Evolutionary conservation across 2,888 invertebrate genomes (phyloP), one percentile per base, ranked within the genome.

Genomic region (Dichetophora obliterata): DNA sequence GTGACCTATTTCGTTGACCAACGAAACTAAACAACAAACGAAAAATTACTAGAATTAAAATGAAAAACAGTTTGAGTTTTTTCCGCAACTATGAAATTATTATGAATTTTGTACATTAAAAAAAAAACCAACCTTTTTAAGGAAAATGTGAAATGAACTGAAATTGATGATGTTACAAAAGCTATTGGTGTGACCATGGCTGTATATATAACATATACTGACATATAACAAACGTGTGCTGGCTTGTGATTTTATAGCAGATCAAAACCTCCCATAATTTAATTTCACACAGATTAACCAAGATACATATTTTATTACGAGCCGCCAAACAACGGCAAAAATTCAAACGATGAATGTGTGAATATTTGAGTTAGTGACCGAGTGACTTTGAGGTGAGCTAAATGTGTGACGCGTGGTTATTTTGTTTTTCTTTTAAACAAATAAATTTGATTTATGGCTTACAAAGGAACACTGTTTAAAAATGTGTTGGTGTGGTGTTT

Each of bases 321-420:
- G 22, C 11, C 4, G 57, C 11, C 9, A 24, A 14, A 19, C 57
- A 8, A 24, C 57, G 27, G 57, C 57, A 22, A 24, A 59, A 22
- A 19, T 22, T 0, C 5, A 54, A 5, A 19, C 9, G 54, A 22
- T 54, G 54, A 54, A n/a, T 54, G 54, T 54, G n/a, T 54, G 54
- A 54, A n/a, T 54, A 22, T 22, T n/a, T 54, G n/a, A 22, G 19
- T 22, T 54, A 6, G 48, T 68, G 68, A 50, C 48, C 48, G 66
- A 66, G 19, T 66, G 66, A 66, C 66, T 65, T 31, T 22, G 16
- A 43, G 66, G 24, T 66, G 68, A 68, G 8, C 6, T 34, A 0
- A 43, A 22, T 66, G 66, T 68, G 68, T 50, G 68, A 68, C 68
- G 48, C 24, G 27, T 24, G 27, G 43, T 43, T 43, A 11, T 43